phyloP scores from a whole-genome alignment of 2,888 invertebrate genomes.

The Limnephilus auricula region DNA sequence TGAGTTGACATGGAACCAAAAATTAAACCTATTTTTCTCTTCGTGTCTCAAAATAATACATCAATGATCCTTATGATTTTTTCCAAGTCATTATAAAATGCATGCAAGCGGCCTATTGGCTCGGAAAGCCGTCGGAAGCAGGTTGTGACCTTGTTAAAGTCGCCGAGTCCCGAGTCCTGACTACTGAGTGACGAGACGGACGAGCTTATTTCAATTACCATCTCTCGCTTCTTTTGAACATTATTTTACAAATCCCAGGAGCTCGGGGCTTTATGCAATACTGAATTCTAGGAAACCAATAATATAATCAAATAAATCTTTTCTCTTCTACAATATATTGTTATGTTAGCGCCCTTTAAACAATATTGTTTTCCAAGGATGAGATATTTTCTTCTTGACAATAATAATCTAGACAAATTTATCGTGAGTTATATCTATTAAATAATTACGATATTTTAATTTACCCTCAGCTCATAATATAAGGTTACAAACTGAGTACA shows the following conservation, averaged over 20 bases:
- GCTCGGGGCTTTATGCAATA: not conserved
- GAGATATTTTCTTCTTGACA: not conserved
- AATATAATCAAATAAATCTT: not conserved
- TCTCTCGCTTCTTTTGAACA: not conserved
- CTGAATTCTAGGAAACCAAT: not conserved
- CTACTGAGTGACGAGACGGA: not conserved
- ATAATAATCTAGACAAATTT: not conserved
- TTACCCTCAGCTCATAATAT: too few relatives aligned
- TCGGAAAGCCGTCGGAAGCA: not conserved
- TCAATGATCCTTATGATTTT: too few relatives aligned
- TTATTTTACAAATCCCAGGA: not conserved
- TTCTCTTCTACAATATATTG: not conserved
- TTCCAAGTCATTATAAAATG: too few relatives aligned
- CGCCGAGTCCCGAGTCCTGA: not conserved
- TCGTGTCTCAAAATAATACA: too few relatives aligned
- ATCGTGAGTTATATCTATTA: not conserved
- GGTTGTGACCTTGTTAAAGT: not conserved
- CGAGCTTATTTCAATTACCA: not conserved
- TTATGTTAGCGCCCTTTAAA: not conserved
- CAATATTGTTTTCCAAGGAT: not conserved
- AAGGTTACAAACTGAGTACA: too few relatives aligned
- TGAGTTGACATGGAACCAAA: too few relatives aligned
- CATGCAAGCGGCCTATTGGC: not conserved
- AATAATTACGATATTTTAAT: not conserved
- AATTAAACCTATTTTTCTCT: too few relatives aligned